Base-by-base conservation (phyloP, 2,113 vertebrate species). In the Phrynosoma platyrhinos region DNA sequence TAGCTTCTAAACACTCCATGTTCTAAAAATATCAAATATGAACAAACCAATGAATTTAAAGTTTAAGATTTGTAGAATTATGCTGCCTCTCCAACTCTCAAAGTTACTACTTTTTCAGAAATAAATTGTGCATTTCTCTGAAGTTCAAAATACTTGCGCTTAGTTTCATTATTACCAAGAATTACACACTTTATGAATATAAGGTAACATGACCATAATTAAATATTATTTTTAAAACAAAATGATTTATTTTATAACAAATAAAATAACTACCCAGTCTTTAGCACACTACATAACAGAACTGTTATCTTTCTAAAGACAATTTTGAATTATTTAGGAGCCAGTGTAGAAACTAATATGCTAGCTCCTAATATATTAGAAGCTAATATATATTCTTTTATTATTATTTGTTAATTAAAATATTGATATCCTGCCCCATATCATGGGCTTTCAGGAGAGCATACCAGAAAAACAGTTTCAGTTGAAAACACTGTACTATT, bases 1-100 rank as follows among this genome's bases (percentile, higher is more conserved):
- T 94, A 92, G 64, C 72, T 83, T 94, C 86, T 92, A 90, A 93
- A 93, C 68, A 93, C 85, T 86, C 80, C 71, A 74, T 89, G 72
- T 53, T 91, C 81, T 2, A 30, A 58, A 85, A 94, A 92, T 90
- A 75, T 80, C 53, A 91, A 83, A 89, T 79, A 90, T 0, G 0
- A 83, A 90, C 71, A 40, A 91, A 90, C 82, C 27, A 90, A 5
- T 62, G n/a, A 84, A 85, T 66, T 62, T 71, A 23, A 76, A 27
- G 79, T 55, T 86, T 55, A 47, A 30, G 0, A 0, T 74, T 84
- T 89, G 6, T 90, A 90, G 82, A 93, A 72, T 82, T 36, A 83
- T 72, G 71, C 91, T 93, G 85, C 23, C 32, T 80, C 80, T 89
- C 89, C 72, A 91, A 47, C 77, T 84, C 62, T 27, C 3, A 55